Base-by-base conservation (phyloP, 2,797 vertebrate genomes). In the Labeo calbasu region DNA sequence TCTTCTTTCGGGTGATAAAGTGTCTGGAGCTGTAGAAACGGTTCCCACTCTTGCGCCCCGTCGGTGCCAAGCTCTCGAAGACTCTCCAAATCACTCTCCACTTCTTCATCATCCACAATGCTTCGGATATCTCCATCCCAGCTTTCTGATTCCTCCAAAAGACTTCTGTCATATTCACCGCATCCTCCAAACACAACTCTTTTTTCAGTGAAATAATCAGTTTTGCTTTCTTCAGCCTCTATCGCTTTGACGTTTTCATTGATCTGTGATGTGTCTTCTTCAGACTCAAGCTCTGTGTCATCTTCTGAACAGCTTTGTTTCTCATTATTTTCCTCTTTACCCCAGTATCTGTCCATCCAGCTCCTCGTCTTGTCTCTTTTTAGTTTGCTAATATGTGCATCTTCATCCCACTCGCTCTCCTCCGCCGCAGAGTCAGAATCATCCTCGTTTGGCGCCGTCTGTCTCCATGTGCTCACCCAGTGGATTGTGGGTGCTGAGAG, bases 401-500 rank as follows among this genome's bases (percentile, higher is more conserved):
- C 53, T 10, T 36, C 50, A n/a, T 81, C 72, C 53, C 81, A 81
- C 14, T 36, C 50, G 8, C 23, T 65, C 17, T 84, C 84, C 66
- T 77, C 76, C 0, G 61, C 6, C 12, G 5, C 5, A 23, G 59
- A 83, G n/a, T 87, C 86, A 0, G 23, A 85, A n/a, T 68, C 75
- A 81, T 96, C 95, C 87, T 95, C 94, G 0, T 92, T 87, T 19
- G 86, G 88, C 0, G 95, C 95, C 1, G 83, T 86, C 0, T 93
- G 93, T 50, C 95, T 95, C 95, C 95, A 96, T 50, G 91, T 90
- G 87, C 95, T 95, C 79, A 95, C 92, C 94, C 95, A 95, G 85
- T 90, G 79, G 89, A 93, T 91, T 12, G 63, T 59, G 46, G 92
- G 81, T 25, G 83, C 55, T 4, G 88, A 80, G 68, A 32, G 63